Evolutionary conservation across 2,888 invertebrate genomes (phyloP).

Genomic region (Sesia bembeciformis): DNA sequence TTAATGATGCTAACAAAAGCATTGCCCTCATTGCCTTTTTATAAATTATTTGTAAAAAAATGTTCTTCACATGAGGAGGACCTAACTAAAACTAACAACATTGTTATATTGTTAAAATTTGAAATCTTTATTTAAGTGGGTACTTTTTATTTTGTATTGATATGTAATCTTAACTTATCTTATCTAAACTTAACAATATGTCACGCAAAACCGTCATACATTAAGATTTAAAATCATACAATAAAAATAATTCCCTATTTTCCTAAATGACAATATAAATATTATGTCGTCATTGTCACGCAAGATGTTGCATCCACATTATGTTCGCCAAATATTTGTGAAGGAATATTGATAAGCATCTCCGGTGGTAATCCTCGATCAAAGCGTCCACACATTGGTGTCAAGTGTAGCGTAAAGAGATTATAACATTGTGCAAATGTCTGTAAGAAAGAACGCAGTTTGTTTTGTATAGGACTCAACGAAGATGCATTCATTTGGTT

Average conservation of each 20-base stretch:
- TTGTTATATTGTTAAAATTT: no score
- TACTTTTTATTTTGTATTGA: no score
- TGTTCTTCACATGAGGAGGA: no score
- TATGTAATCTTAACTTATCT: no score
- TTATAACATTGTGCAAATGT: slow-evolving; percentile 62
- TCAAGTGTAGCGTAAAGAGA: slow-evolving; percentile 70
- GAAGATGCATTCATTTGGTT: not conserved
- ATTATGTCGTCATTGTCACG: slow-evolving; percentile 11
- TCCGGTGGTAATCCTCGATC: slow-evolving; percentile 46
- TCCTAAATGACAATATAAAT: slow-evolving; percentile 5
- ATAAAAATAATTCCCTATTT: not conserved
- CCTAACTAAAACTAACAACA: no score
- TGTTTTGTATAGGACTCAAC: not conserved
- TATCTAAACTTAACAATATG: no score
- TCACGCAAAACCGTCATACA: no score
- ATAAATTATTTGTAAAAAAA: no score
- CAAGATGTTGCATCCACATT: not conserved
- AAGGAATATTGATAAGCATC: slow-evolving; percentile 14
- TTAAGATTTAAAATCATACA: not conserved
- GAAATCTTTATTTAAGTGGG: no score
- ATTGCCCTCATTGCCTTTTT: no score
- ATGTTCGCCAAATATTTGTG: slow-evolving; percentile 13
- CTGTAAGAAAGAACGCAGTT: slow-evolving; percentile 1
- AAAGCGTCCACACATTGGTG: slow-evolving; percentile 48
- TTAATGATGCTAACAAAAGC: no score